Percentiles rank a stretch among this genome's conserved stretches.
phyloP scores from a whole-genome alignment of 2,113 vertebrate species.

The Pseudorhombus dupliciocellatus region DNA sequence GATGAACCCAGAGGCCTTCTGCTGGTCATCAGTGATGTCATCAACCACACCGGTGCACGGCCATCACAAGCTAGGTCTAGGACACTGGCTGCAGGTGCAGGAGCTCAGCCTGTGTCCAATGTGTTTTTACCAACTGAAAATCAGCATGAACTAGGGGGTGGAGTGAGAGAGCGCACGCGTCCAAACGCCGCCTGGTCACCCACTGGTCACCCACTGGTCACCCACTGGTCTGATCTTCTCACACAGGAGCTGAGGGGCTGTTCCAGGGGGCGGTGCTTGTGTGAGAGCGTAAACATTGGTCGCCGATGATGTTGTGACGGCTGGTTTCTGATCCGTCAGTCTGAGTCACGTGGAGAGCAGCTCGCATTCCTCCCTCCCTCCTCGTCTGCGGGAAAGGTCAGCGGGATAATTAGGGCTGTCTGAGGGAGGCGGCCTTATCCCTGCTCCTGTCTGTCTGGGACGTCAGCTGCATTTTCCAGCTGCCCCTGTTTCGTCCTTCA shows the following conservation, averaged over 20 bases:
- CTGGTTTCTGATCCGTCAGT: slow-evolving; percentile 18
- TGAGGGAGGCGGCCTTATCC: slow-evolving; percentile 33
- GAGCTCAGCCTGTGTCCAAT: not conserved
- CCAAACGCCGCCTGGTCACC: no score
- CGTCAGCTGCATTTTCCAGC: slow-evolving; percentile 31
- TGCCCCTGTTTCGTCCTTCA: slow-evolving; percentile 28
- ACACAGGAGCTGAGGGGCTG: not conserved
- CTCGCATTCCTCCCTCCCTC: slow-evolving; percentile 16
- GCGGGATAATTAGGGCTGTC: slow-evolving; percentile 49
- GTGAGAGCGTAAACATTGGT: not conserved
- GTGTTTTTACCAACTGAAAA: no score
- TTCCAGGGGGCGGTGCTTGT: not conserved
- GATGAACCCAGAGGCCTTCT: no score
- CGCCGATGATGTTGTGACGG: not conserved
- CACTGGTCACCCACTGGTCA: no score
- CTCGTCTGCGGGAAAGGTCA: slow-evolving; percentile 54
- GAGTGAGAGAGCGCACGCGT: no score
- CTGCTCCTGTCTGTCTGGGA: slow-evolving; percentile 14
- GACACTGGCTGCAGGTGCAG: no score
- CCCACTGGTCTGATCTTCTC: no score
- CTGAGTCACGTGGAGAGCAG: slow-evolving; percentile 28
- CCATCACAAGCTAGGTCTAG: no score
- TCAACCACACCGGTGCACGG: no score
- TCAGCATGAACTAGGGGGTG: not conserved
- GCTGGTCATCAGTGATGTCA: no score